A percentile compares a stretch with the other conserved stretches of the same genome.
phyloP scores from a whole-genome alignment of 2,113 vertebrate species.

The Salvator merianae region DNA sequence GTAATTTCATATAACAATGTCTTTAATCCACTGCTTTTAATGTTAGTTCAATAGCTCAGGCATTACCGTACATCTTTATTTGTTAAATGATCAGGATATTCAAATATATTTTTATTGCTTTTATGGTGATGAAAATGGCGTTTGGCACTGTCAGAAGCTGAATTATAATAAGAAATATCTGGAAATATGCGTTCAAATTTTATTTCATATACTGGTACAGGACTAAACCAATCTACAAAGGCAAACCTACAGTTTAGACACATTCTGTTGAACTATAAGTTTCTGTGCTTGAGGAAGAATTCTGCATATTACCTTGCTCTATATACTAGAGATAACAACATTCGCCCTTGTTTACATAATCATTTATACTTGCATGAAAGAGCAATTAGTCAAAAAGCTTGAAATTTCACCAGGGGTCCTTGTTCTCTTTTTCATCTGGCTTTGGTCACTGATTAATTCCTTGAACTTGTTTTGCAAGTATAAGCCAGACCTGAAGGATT shows the following conservation, averaged over 20 bases:
- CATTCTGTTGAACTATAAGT: background rate
- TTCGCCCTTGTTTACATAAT: constrained; percentile 8
- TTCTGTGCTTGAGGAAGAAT: background rate
- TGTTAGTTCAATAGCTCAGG: background rate
- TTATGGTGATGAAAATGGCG: background rate
- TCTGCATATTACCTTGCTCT: background rate
- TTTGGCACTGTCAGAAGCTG: background rate
- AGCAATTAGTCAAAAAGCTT: background rate
- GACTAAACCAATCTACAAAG: background rate
- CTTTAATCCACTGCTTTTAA: background rate
- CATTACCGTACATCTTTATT: background rate
- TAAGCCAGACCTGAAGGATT: background rate
- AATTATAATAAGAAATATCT: background rate
- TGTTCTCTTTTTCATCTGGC: background rate
- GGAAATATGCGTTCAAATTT: no score
- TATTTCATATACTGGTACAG: no score
- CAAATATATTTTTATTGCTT: no score
- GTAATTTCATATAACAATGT: background rate
- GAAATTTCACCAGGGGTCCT: background rate
- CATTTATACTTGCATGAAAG: constrained; percentile 3
- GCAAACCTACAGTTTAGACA: background rate
- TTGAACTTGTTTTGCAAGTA: background rate
- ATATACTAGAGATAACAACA: background rate
- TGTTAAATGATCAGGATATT: background rate
- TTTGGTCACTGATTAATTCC: constrained; percentile 1